phyloP scores from a whole-genome alignment of 1,140 invertebrate genomes.

The Meloidogyne exigua region DNA sequence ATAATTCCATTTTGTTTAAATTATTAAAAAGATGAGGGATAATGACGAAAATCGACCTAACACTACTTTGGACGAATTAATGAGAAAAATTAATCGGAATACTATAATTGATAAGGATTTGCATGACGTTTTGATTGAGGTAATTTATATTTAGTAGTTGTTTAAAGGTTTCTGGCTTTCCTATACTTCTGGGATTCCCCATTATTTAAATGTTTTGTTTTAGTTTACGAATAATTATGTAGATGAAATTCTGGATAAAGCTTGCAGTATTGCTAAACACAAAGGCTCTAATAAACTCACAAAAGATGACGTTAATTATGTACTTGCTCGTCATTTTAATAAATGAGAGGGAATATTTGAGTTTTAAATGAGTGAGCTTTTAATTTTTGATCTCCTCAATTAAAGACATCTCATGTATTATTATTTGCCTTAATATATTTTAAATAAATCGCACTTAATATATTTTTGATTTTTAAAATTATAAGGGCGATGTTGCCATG shows the following conservation, averaged over 20 bases:
- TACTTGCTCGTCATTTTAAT: background rate
- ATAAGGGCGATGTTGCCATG: background rate
- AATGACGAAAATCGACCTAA: background rate
- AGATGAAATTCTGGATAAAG: background rate
- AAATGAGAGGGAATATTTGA: background rate
- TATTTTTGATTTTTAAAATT: background rate
- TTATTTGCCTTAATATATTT: background rate
- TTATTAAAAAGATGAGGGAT: background rate
- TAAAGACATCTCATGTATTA: background rate
- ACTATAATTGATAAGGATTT: background rate
- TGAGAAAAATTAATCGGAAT: background rate
- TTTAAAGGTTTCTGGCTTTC: too few species aligned
- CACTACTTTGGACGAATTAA: background rate
- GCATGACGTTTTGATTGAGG: background rate
- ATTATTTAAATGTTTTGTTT: background rate
- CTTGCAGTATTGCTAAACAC: background rate
- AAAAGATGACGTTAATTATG: slow-evolving; percentile 2
- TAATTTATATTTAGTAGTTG: background rate
- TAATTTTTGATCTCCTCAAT: background rate
- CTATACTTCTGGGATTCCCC: too few species aligned
- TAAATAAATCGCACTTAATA: background rate
- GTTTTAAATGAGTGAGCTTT: background rate
- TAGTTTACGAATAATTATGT: background rate
- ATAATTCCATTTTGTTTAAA: background rate
- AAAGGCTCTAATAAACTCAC: slow-evolving; percentile 1